A percentile compares a stretch with the other conserved stretches of the same genome.
Evolutionary conservation across 1,140 invertebrate genomes (phyloP).

Genomic region (Macrobrachium rosenbergii): DNA sequence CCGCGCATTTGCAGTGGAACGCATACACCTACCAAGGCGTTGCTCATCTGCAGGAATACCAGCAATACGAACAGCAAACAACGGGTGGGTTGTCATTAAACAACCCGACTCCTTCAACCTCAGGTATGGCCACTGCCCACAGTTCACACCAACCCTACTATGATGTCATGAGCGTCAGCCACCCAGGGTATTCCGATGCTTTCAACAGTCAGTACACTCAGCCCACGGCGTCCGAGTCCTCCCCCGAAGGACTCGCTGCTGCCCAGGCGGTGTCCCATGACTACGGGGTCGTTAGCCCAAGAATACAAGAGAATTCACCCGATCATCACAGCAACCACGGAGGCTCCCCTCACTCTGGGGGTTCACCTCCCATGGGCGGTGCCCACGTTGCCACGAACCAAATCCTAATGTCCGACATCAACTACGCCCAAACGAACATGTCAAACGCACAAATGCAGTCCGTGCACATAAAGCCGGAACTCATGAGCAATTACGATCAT

Average conservation of each 20-base stretch:
- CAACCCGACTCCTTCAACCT: neutral
- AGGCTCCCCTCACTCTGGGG: conserved; percentile 38
- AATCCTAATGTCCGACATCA: conserved; percentile 33
- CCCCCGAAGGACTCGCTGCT: neutral
- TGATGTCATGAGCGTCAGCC: too few relatives aligned
- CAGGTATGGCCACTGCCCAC: neutral
- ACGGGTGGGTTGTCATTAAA: neutral
- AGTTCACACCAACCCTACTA: neutral
- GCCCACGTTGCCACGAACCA: conserved; percentile 8
- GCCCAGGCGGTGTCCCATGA: neutral
- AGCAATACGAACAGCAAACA: neutral
- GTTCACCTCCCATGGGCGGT: conserved; percentile 26
- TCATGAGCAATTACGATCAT: too few relatives aligned
- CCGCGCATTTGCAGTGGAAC: conserved; percentile 40
- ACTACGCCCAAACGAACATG: neutral
- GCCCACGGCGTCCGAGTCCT: conserved; percentile 9
- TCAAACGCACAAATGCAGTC: too few relatives aligned
- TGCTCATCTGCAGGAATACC: conserved; percentile 34
- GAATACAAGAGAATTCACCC: conserved; percentile 26
- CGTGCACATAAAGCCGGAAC: too few relatives aligned
- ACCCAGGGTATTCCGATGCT: too few relatives aligned
- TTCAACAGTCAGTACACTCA: too few relatives aligned
- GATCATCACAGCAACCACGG: conserved; percentile 32
- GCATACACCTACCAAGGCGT: neutral
- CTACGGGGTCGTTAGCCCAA: neutral